Base-by-base conservation (phyloP, 2,113 vertebrate genomes). In the Chinchilla lanigera region DNA sequence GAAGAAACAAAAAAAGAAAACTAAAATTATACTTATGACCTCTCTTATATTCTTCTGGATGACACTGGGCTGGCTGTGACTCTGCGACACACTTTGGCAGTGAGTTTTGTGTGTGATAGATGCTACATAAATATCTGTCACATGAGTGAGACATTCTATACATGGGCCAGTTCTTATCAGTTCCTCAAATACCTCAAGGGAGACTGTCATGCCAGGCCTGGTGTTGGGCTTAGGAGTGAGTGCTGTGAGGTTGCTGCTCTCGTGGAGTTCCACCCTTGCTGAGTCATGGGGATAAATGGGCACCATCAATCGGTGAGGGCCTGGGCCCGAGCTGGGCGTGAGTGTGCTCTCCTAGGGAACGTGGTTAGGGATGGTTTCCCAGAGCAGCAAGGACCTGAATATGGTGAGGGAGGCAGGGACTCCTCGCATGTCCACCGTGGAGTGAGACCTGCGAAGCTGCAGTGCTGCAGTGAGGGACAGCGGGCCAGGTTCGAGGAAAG, bases 381-480 rank as follows among this genome's bases (percentile, higher is more conserved):
- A 35, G 90, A 83, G 47, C 4, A 44, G 26, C 26, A 60, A 22
- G 75, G 52, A 52, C 38, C 30, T 81, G 50, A 89, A 54, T 6
- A 24, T 54, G 44, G 50, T 11, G 3, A 87, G 75, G 65, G 28
- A 61, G 71, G 13, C 26, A 60, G 14, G 85, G 47, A 9, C 47
- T 28, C 38, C 56, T 82, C 17, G 17, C 24, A 9, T 91, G 6
- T 44, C 17, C 38, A 24, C 20, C 44, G 71, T n/a, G 30, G n/a
- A 58, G n/a, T 33, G 81, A 44, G 52, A 38, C 52, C 73, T 77
- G 44, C 28, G 20, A 71, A 26, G 87, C n/a, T 44, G 63, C 24
- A 33, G 33, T 0, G 5, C 13, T 5, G 9, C 0, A 61, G 17
- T 5, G 41, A 54, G 16, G 52, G 35, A 60, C 3, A 69, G 16